A percentile compares a stretch with the other conserved stretches of the same genome.
phyloP scores from a whole-genome alignment of 2,888 invertebrate species.

The Macrosoma leucophasiata region DNA sequence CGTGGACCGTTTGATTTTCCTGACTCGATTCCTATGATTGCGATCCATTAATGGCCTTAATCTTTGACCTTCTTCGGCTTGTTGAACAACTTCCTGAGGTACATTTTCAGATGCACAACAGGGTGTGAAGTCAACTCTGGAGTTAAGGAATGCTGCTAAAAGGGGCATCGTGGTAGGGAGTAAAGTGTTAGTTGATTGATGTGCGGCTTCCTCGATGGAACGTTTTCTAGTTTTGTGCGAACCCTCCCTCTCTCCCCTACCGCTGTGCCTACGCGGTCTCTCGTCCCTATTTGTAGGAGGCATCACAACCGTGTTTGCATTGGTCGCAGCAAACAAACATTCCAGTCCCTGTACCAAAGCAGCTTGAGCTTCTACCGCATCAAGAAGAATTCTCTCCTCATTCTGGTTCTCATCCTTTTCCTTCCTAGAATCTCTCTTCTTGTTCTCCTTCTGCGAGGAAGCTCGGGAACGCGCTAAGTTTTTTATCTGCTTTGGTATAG shows the following conservation, averaged over 20 bases:
- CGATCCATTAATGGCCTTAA: constrained; percentile 67
- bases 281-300: constrained; percentile 61
- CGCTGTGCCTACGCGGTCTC: constrained; percentile 50
- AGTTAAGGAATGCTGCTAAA: constrained; percentile 78
- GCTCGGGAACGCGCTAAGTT: constrained; percentile 71
- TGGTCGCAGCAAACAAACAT: constrained; percentile 68
- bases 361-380: constrained; percentile 72
- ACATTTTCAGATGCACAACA: constrained; percentile 55
- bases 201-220: constrained; percentile 77
- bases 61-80: constrained; percentile 51
- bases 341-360: constrained; percentile 74
- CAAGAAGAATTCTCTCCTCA: constrained; percentile 59
- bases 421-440: constrained; percentile 65
- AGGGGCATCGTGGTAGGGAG: constrained; percentile 78
- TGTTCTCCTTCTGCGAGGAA: constrained; percentile 76
- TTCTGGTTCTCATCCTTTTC: constrained; percentile 63
- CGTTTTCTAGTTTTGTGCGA: constrained; percentile 65
- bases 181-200: constrained; percentile 79
- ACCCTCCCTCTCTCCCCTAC: constrained; percentile 62
- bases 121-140: constrained; percentile 73
- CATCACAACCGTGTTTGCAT: constrained; percentile 68
- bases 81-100: constrained; percentile 40
- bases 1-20: constrained; percentile 74
- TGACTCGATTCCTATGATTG: constrained; percentile 66
- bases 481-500: constrained; percentile 81